A percentile compares a stretch with the other conserved stretches of the same genome.
Evolutionary conservation across 2,113 vertebrate species (phyloP).

Genomic region (Alaudala cheleensis): DNA sequence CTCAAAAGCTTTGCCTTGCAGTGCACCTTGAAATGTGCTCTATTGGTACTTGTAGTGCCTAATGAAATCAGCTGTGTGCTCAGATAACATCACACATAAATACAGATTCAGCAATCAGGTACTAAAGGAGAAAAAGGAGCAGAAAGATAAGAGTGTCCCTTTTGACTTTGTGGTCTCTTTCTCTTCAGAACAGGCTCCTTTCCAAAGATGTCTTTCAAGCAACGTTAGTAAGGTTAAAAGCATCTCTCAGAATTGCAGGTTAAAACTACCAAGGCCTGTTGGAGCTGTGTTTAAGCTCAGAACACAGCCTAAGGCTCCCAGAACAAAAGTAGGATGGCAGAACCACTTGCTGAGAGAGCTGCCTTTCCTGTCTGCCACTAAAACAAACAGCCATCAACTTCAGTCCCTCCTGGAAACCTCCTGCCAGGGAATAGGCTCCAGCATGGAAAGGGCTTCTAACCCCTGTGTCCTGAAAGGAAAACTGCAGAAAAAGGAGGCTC

Average conservation of each 20-base stretch:
- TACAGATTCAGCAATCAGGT: not conserved
- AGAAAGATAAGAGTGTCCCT: not conserved
- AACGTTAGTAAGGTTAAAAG: not conserved
- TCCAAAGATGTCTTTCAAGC: not conserved
- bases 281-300: not conserved
- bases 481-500: not conserved
- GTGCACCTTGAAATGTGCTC: not conserved
- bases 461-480: not conserved
- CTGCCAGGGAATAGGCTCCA: not conserved
- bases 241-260: not conserved
- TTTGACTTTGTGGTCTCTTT: constrained; percentile 29
- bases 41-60: not conserved
- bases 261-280: not conserved
- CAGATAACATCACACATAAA: not conserved
- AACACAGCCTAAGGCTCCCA: not conserved
- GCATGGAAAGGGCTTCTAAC: not conserved
- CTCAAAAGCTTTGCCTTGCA: not conserved
- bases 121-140: not conserved
- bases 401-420: not conserved
- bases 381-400: not conserved
- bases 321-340: not conserved
- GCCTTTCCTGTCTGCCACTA: not conserved
- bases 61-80: not conserved
- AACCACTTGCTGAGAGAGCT: not conserved
- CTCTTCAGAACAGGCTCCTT: not conserved